Conservation (phyloP, 2,113 vertebrate species). For the Indicator indicator region DNA sequence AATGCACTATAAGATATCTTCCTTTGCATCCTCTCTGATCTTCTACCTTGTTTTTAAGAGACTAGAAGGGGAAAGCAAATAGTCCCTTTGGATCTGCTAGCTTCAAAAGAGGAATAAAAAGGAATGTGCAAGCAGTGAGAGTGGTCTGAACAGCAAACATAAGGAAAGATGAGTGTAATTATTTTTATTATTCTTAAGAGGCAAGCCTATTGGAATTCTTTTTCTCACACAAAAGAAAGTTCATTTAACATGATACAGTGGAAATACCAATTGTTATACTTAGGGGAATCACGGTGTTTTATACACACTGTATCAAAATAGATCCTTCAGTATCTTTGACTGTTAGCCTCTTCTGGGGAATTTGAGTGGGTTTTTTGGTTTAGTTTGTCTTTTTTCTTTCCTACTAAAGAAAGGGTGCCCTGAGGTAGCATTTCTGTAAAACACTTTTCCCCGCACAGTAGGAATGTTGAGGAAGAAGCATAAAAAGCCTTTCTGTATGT, state of each 20-base stretch:
- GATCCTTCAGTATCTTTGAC: not conserved
- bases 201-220: not conserved
- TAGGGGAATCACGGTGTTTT: not conserved
- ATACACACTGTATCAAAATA: not conserved
- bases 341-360: not conserved
- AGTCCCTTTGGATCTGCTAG: constrained; percentile 2
- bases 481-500: not conserved
- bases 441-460: not conserved
- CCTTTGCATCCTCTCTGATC: constrained; percentile 35
- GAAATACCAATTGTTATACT: not conserved
- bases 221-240: not conserved
- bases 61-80: not conserved
- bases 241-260: not conserved
- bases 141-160: constrained; percentile 9
- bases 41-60: not conserved
- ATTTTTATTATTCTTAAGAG: constrained; percentile 34
- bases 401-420: not conserved
- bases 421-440: constrained; percentile 7
- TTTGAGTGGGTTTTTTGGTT: not conserved
- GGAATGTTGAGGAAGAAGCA: not conserved
- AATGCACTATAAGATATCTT: not conserved
- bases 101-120: constrained; percentile 25
- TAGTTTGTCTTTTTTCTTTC: not conserved
- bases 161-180: not conserved
- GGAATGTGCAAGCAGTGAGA: not conserved